These are phyloP conservation scores for Bathynomus jamesi DNA, from an alignment of 1,140 invertebrate species.

Conservation along the genomic window DNA sequence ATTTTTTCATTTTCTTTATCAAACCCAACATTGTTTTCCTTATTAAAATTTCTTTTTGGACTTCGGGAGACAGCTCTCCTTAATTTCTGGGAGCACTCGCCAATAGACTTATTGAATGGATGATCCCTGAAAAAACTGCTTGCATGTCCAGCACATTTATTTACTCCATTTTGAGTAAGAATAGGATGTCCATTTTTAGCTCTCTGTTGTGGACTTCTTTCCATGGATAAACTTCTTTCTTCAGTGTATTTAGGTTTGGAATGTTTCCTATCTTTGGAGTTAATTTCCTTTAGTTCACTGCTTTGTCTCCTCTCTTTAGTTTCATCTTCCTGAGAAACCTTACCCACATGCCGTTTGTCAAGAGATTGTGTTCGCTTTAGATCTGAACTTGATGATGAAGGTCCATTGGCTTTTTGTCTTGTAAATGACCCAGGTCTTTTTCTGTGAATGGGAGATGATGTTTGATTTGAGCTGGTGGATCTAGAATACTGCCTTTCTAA, in stretches of 20 bases:
- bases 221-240: neutral
- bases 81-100: neutral
- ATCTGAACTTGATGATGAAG: neutral
- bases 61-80: neutral
- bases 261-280: neutral
- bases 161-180: neutral
- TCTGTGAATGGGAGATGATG: neutral
- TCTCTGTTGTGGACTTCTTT: neutral
- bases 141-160: neutral
- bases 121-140: neutral
- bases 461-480: neutral
- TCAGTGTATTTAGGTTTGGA: neutral
- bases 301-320: neutral
- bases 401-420: neutral
- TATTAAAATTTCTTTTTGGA: neutral
- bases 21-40: neutral
- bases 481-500: neutral
- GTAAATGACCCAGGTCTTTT: neutral
- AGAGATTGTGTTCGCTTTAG: neutral
- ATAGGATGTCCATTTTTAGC: neutral
- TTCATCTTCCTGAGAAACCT: neutral
- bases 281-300: neutral
- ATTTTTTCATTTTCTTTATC: neutral
- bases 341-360: neutral
- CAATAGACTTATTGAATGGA: neutral